Evolutionary conservation across 1,140 invertebrate species (phyloP), one percentile per base, ranked within the genome.

Genomic region (Phenacoccus solenopsis): DNA sequence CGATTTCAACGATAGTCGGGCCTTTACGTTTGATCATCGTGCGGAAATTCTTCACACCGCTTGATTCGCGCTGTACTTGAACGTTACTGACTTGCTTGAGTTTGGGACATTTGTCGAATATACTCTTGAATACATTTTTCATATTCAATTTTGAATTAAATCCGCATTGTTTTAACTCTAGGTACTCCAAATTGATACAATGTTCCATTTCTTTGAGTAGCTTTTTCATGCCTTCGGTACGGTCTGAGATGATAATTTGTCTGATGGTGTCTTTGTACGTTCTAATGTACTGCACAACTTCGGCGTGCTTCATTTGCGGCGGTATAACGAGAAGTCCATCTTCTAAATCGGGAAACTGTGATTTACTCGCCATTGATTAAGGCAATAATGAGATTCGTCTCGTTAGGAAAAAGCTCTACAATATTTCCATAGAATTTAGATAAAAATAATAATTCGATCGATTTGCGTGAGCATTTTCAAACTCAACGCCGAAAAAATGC

Each of bases 251-350:
- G 59, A 25, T 10, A 10, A 64, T 24, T 10, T 64, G 59, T 16
- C 20, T 24, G 21, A 64, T 25, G 59, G 21, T 27, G 22, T 64
- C 25, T 27, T 64, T 64, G 22, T 64, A 64, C 59, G 59, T 64
- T 16, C 25, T 64, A 24, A 64, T 24, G 22, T 64, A 64, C 25
- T 64, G 59, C 3, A 64, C 16, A 1, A 25, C 59, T 27, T 64
- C 59, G 59, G 16, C 59, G 21, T 64, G 16, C 21, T 64, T 64
- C 59, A 64, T 64, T 27, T 64, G 59, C 10, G 59, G 59, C 59
- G 59, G 59, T 5, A 64, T 64, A 7, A 25, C 22, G 3, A 64
- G 22, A 3, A 64, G 9, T 20, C 59, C 59, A 25, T 64, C 59
- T 2, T 64, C 59, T 3, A 64, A 16, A 3, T 64, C 59, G 59